Conservation (phyloP, 1,140 invertebrate genomes). For the Drosophila arizonae region DNA sequence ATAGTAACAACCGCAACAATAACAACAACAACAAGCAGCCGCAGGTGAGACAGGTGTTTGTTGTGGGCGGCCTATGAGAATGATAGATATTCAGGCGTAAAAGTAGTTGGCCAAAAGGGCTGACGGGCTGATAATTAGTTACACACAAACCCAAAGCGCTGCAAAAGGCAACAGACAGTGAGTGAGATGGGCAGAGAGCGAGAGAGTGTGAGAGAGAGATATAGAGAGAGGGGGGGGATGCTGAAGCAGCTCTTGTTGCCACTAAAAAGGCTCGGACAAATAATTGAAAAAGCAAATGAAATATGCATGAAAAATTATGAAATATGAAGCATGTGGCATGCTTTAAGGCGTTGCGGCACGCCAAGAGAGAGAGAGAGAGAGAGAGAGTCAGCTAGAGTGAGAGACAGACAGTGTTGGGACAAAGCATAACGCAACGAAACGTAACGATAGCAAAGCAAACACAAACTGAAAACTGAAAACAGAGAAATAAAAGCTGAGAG, state of each 20-base stretch:
- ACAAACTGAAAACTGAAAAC: slow-evolving; percentile 32
- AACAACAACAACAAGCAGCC: neutral
- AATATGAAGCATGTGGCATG: slow-evolving; percentile 23
- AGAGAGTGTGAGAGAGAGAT: neutral
- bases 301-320: slow-evolving; percentile 38
- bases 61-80: neutral
- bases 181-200: neutral
- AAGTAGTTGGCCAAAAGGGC: neutral
- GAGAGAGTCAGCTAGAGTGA: neutral
- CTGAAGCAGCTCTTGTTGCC: neutral
- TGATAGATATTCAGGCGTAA: slow-evolving; percentile 3
- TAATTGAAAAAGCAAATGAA: slow-evolving; percentile 53
- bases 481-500: slow-evolving; percentile 5
- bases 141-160: neutral
- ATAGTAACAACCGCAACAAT: slow-evolving; percentile 20
- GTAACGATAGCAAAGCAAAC: slow-evolving; percentile 41
- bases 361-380: neutral
- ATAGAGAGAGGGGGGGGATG: neutral
- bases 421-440: slow-evolving; percentile 15
- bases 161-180: neutral
- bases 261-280: slow-evolving; percentile 20
- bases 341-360: slow-evolving; percentile 17
- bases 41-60: neutral
- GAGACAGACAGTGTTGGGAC: neutral
- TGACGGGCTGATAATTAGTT: slow-evolving; percentile 4